Percentiles rank a stretch among this genome's conserved stretches.
phyloP scores from a whole-genome alignment of 2,888 invertebrate species.

The Baccha elongata region DNA sequence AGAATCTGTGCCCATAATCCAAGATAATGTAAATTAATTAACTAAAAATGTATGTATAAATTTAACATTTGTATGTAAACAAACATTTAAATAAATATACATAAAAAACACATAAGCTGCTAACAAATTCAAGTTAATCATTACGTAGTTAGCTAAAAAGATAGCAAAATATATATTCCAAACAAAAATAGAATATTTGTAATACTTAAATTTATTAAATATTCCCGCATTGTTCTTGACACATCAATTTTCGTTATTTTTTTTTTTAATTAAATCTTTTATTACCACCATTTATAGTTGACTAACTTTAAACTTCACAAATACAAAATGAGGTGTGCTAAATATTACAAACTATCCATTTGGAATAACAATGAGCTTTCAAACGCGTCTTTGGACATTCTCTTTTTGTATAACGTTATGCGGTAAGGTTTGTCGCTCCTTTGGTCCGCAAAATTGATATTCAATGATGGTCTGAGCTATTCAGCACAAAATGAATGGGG shows the following conservation, averaged over 20 bases:
- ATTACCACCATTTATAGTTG: slow-evolving; percentile 37
- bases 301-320: slow-evolving; percentile 35
- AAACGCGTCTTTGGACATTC: slow-evolving; percentile 8
- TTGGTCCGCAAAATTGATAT: slow-evolving; percentile 22
- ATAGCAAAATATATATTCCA: not conserved
- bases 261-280: slow-evolving; percentile 8
- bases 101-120: too few species aligned
- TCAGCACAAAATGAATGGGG: slow-evolving; percentile 20
- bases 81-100: too few species aligned
- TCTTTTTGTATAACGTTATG: slow-evolving; percentile 21
- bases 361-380: slow-evolving; percentile 50
- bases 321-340: slow-evolving; percentile 56
- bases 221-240: too few species aligned
- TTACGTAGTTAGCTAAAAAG: not conserved
- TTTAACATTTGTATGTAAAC: too few species aligned
- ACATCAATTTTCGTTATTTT: not conserved
- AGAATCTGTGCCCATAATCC: too few species aligned
- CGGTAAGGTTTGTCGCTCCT: not conserved
- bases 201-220: too few species aligned
- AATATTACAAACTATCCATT: slow-evolving; percentile 48
- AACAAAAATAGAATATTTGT: not conserved
- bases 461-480: slow-evolving; percentile 8
- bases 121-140: not conserved
- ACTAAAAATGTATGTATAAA: too few species aligned
- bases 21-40: too few species aligned